These are phyloP conservation scores for Aspidoscelis tigris DNA, from an alignment of 2,113 vertebrate species.

Conservation along the genomic window DNA sequence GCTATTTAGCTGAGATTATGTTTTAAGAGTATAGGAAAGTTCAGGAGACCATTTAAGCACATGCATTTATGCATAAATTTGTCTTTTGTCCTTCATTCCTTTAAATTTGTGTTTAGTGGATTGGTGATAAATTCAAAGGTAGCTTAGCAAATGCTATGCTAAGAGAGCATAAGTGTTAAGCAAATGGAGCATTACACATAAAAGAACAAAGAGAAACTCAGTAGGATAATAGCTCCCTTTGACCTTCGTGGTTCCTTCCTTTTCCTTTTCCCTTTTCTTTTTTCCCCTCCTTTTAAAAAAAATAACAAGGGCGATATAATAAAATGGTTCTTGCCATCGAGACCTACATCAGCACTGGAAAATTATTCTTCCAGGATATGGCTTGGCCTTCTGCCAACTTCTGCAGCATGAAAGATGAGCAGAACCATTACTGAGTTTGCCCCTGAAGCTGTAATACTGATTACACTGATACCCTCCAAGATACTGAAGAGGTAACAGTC, in stretches of 20 bases:
- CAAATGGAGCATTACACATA: slow-evolving; percentile 52
- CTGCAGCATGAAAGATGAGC: slow-evolving; percentile 44
- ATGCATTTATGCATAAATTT: slow-evolving; percentile 33
- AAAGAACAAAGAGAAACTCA: slow-evolving; percentile 55
- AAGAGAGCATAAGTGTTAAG: slow-evolving; percentile 58
- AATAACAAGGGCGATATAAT: slow-evolving; percentile 39
- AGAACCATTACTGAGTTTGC: slow-evolving; percentile 13
- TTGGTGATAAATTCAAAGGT: slow-evolving; percentile 59
- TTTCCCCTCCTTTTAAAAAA: not conserved
- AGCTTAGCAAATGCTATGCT: slow-evolving; percentile 50
- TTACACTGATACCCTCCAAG: slow-evolving; percentile 38
- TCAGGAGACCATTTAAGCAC: not conserved
- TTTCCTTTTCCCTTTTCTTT: not conserved
- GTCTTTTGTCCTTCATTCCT: slow-evolving; percentile 39
- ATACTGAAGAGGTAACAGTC: slow-evolving; percentile 31
- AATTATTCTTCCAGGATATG: slow-evolving; percentile 37
- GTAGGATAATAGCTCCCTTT: slow-evolving; percentile 40
- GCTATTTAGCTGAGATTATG: not conserved
- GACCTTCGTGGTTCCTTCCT: slow-evolving; percentile 37
- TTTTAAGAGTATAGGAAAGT: not conserved
- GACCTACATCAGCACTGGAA: slow-evolving; percentile 34
- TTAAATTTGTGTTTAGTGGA: slow-evolving; percentile 40
- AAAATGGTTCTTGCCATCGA: slow-evolving; percentile 24
- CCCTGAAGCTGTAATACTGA: slow-evolving; percentile 5
- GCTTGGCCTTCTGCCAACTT: slow-evolving; percentile 43